phyloP scores from a whole-genome alignment of 2,797 vertebrate species.

The Xiphorhynchus erythropygius region DNA sequence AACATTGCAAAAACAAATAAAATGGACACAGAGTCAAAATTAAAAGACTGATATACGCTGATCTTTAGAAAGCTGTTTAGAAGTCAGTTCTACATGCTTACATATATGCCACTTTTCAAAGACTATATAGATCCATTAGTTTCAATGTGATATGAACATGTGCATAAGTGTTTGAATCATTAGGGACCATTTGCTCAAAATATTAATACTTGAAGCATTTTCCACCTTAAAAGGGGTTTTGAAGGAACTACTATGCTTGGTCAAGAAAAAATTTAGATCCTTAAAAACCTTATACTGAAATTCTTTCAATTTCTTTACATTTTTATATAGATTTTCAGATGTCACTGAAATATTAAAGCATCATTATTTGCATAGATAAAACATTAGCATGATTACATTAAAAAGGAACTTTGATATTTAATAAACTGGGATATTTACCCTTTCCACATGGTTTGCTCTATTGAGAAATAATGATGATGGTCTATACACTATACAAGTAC shows the following conservation, averaged over 20 bases:
- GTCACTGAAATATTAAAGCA: background rate
- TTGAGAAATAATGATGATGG: background rate
- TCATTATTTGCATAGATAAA: background rate
- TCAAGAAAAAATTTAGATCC: background rate
- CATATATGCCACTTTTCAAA: background rate
- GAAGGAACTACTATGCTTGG: background rate
- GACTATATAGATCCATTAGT: background rate
- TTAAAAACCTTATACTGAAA: background rate
- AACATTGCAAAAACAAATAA: conserved; percentile 47
- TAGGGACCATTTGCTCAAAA: background rate
- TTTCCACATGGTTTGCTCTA: background rate
- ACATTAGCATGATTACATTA: background rate
- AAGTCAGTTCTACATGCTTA: background rate
- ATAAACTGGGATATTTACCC: background rate
- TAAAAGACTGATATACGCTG: background rate
- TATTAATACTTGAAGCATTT: background rate
- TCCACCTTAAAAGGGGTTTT: background rate
- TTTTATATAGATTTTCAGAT: background rate
- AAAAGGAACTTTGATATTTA: conserved; percentile 6
- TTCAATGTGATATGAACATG: background rate
- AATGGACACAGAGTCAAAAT: conserved; percentile 33
- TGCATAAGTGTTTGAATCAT: background rate
- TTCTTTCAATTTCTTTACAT: background rate
- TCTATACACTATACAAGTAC: background rate
- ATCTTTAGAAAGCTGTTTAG: background rate